Base-by-base conservation (phyloP, 2,797 vertebrate species). In the Centroberyx gerrardi region DNA sequence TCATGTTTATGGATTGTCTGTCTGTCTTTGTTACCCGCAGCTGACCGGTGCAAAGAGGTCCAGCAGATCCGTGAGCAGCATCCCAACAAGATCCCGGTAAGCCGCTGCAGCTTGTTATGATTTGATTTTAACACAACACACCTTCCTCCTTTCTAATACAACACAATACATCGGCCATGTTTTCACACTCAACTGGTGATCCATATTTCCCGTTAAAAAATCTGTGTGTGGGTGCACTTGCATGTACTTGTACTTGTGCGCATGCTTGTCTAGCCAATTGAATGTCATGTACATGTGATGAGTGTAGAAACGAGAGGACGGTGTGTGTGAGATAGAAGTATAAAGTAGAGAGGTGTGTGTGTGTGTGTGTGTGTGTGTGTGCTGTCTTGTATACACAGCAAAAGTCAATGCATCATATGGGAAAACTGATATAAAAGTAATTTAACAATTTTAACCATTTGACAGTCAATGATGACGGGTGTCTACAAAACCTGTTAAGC, bases 41-140 rank as follows among this genome's bases (percentile, higher is more conserved):
- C 95, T 90, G 98, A 99, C 90, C 96, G 98, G 80, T 97, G 97
- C 94, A 99, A 98, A 92, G 98, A 99, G 92, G 98, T 99, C 54
- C 97, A 98, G 93, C 98, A 99, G 94, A 99, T 99, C 90, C 95
- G 98, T 4, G 97, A 99, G 68, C 98, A 99, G 91, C 98, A 99
- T 83, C 97, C 98, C 15, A 99, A 96, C 95, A 99, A 99, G 95
- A 99, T 99, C 90, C 98, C 98, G 1, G 98, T 99, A 91, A 97
- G 97, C 60, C 28, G 91, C 38, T 56, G 9, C 17, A 29, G 55
- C 33, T 58, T 0, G 28, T 8, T 29, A 56, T 42, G n/a, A 40
- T 22, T 40, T 4, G 17, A 62, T n/a, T 18, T 62, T 8, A 51
- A 7, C 18, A 8, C 53, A 18, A 1, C 13, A 42, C 59, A 48